Percentiles rank a stretch among this genome's conserved stretches.
phyloP scores from a whole-genome alignment of 2,797 vertebrate species.

The Babyrousa celebensis region DNA sequence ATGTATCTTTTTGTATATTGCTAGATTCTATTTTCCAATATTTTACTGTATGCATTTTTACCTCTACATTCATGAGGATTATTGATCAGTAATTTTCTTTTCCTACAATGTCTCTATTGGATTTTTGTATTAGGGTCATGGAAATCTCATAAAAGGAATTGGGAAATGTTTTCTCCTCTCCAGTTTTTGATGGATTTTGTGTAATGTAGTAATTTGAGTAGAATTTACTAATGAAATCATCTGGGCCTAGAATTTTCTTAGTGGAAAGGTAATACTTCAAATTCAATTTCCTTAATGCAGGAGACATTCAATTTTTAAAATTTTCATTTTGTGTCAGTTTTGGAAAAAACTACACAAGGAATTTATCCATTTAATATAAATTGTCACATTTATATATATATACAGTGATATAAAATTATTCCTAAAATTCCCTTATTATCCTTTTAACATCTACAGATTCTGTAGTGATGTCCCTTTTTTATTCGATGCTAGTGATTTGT shows the following conservation, averaged over 20 bases:
- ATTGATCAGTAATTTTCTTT: constrained; percentile 11
- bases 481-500: not conserved
- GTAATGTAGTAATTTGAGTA: not conserved
- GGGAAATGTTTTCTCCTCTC: not conserved
- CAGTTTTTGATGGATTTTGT: constrained; percentile 34
- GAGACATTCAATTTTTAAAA: not conserved
- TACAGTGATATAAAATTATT: not conserved
- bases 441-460: not conserved
- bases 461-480: not conserved
- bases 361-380: not conserved
- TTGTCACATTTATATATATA: not conserved
- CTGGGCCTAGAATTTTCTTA: not conserved
- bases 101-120: not conserved
- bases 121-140: constrained; percentile 31
- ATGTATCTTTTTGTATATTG: not conserved
- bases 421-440: not conserved
- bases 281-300: not conserved
- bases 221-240: not conserved
- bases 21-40: not conserved
- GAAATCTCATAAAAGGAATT: not conserved
- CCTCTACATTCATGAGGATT: not conserved
- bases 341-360: not conserved
- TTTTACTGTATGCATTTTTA: constrained; percentile 20
- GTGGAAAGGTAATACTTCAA: not conserved
- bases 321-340: not conserved